Evolutionary conservation across 2,797 vertebrate species (phyloP).

Genomic region (Falco peregrinus): DNA sequence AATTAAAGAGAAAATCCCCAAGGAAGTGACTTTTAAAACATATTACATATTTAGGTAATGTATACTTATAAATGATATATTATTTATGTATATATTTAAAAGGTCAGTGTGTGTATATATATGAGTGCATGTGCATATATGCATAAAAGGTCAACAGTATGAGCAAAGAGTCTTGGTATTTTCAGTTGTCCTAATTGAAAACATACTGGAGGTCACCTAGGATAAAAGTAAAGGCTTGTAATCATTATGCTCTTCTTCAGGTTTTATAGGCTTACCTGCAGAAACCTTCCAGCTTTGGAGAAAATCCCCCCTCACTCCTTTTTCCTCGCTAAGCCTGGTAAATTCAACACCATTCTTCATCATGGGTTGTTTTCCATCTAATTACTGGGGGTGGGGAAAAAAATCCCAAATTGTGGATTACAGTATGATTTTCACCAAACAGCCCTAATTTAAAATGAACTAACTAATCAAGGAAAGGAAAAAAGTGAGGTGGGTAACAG

Average conservation of each 20-base stretch:
- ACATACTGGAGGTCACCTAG: background rate
- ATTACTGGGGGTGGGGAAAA: background rate
- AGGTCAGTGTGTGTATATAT: background rate
- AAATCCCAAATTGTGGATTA: background rate
- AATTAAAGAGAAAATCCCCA: constrained; percentile 4
- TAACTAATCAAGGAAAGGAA: background rate
- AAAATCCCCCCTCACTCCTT: background rate
- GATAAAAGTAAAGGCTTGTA: background rate
- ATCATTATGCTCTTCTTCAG: background rate
- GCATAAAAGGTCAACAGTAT: background rate
- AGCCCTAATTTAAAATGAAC: background rate
- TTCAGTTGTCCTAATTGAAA: background rate
- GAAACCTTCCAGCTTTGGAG: background rate
- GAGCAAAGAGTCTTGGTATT: background rate
- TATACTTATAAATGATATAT: background rate
- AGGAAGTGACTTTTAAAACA: background rate
- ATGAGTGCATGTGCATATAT: background rate
- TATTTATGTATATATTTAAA: background rate
- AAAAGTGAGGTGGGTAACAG: constrained; percentile 8
- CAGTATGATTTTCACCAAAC: background rate
- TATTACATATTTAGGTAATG: background rate
- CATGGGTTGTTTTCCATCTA: background rate
- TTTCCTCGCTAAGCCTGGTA: background rate
- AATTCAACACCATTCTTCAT: background rate
- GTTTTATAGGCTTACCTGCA: constrained; percentile 18